Conservation (phyloP, 2,888 invertebrate species). For the Psylliodes chrysocephalus region DNA sequence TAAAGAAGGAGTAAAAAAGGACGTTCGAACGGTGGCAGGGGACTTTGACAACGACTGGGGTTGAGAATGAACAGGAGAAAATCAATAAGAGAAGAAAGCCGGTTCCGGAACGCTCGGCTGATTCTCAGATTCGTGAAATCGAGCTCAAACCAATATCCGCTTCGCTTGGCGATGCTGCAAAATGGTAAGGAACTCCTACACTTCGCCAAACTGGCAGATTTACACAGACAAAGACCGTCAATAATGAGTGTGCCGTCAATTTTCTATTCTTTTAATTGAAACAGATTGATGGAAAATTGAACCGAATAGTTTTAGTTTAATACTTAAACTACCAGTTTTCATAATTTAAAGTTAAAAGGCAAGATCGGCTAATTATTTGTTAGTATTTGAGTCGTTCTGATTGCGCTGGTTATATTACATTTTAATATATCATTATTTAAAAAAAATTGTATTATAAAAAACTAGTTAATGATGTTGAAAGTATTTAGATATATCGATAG, state of each 20-base stretch:
- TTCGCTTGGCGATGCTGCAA: constrained; percentile 63
- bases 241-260: constrained; percentile 18
- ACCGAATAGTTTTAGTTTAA: too few relatives aligned
- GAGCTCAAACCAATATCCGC: constrained; percentile 64
- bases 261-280: constrained; percentile 10
- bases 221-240: constrained; percentile 49
- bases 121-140: constrained; percentile 66
- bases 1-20: constrained; percentile 46
- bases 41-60: constrained; percentile 54
- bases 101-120: constrained; percentile 66
- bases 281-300: neutral
- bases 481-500: too few relatives aligned
- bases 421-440: too few relatives aligned
- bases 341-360: too few relatives aligned
- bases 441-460: too few relatives aligned
- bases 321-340: too few relatives aligned
- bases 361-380: too few relatives aligned
- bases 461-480: too few relatives aligned
- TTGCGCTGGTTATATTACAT: too few relatives aligned
- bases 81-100: constrained; percentile 66
- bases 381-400: too few relatives aligned
- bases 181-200: constrained; percentile 57
- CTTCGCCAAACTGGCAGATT: constrained; percentile 60
- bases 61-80: constrained; percentile 60
- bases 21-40: constrained; percentile 46